Evolutionary conservation across 2,888 invertebrate genomes (phyloP).

Genomic region (Pollenia labialis): DNA sequence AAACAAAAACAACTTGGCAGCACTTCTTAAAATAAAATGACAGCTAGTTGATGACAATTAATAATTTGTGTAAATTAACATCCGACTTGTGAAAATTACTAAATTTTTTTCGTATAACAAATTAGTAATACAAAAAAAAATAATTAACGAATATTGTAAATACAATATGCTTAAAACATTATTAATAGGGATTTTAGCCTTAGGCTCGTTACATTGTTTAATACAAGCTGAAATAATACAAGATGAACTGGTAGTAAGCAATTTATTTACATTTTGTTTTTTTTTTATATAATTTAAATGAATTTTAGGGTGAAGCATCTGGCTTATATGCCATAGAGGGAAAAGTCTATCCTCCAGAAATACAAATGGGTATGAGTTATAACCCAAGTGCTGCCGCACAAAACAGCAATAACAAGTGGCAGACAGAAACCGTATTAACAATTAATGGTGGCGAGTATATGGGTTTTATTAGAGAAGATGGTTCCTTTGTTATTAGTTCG

Average conservation of each 20-base stretch:
- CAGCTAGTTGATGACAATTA: constrained; percentile 37
- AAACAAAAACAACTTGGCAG: neutral
- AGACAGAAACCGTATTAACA: constrained; percentile 90
- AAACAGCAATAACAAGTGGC: constrained; percentile 87
- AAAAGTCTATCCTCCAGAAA: constrained; percentile 88
- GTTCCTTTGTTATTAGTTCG: constrained; percentile 94
- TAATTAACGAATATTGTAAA: neutral
- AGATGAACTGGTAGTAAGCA: constrained; percentile 63
- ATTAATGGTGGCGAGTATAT: constrained; percentile 95
- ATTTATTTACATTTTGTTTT: constrained; percentile 3
- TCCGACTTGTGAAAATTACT: constrained; percentile 49
- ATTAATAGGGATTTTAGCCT: constrained; percentile 64
- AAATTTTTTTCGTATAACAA: constrained; percentile 46
- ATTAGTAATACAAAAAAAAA: neutral
- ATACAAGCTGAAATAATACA: constrained; percentile 72
- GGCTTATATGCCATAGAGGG: constrained; percentile 92
- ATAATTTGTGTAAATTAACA: constrained; percentile 26
- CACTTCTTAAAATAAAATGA: constrained; percentile 11
- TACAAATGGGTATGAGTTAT: constrained; percentile 77
- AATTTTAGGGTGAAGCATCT: constrained; percentile 80
- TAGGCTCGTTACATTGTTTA: constrained; percentile 66
- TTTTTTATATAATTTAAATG: neutral
- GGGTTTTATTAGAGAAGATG: constrained; percentile 95
- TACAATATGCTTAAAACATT: constrained; percentile 54
- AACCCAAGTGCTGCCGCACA: constrained; percentile 55